These are phyloP conservation scores for Auanema sp. DNA, from an alignment of 2,888 invertebrate species.

Conservation along the genomic window DNA sequence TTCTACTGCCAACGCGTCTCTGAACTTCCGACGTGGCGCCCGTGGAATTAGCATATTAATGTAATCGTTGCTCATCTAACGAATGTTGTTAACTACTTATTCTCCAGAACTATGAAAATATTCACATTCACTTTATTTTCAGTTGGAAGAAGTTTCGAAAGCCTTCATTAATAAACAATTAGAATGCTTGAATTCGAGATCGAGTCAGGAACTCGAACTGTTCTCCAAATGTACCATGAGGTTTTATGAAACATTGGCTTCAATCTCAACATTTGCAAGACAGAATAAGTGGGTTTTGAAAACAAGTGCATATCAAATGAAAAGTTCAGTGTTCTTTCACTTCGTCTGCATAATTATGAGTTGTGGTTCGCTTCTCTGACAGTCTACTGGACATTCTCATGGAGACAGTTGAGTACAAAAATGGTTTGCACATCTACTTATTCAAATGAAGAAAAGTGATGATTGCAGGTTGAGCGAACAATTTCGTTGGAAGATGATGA, in stretches of 20 bases:
- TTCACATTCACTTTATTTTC: background rate
- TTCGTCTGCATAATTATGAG: constrained; percentile 25
- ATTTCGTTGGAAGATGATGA: constrained; percentile 33
- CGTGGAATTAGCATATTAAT: too few relatives aligned
- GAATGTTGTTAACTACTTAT: background rate
- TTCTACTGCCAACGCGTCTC: too few relatives aligned
- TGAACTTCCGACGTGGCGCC: too few relatives aligned
- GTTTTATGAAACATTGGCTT: constrained; percentile 23
- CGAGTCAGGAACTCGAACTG: constrained; percentile 22
- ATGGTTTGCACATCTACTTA: constrained; percentile 18
- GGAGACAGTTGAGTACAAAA: constrained; percentile 30
- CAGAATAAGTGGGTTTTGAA: constrained; percentile 5
- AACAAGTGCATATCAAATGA: background rate
- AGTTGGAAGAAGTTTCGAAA: constrained; percentile 17
- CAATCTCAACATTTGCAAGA: constrained; percentile 11
- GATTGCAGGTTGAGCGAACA: constrained; percentile 20
- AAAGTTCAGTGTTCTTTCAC: constrained; percentile 2
- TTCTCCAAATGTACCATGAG: constrained; percentile 36
- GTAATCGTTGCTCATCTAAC: too few relatives aligned
- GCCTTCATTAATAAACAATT: constrained; percentile 18
- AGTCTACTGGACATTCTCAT: constrained; percentile 41
- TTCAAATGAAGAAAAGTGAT: background rate
- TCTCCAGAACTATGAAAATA: background rate
- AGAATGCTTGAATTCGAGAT: constrained; percentile 19
- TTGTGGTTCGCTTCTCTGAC: constrained; percentile 31